Percentiles rank a stretch among this genome's conserved stretches.
Evolutionary conservation across 1,140 invertebrate species (phyloP).

Genomic region (Ganaspis sp.): DNA sequence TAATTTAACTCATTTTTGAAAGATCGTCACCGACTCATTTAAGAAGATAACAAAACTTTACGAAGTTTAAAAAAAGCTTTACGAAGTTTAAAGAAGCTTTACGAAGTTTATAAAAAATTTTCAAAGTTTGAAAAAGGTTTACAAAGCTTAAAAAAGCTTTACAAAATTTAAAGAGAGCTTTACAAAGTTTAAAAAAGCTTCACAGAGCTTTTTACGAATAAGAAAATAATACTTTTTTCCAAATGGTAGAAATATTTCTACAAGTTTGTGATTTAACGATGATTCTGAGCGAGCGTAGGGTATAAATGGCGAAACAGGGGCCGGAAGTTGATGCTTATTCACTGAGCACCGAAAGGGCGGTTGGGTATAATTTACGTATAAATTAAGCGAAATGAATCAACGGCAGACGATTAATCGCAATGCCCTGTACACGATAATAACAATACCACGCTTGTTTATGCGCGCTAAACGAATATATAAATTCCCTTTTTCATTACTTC

Average conservation of each 20-base stretch:
- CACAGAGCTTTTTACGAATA: no score
- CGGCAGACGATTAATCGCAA: constrained; percentile 70
- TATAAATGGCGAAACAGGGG: constrained; percentile 62
- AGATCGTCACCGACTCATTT: no score
- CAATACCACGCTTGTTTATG: constrained; percentile 57
- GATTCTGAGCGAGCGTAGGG: constrained; percentile 58
- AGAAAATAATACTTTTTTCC: background rate
- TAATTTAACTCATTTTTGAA: no score
- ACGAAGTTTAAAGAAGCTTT: no score
- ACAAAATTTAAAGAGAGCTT: no score
- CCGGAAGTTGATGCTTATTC: constrained; percentile 75
- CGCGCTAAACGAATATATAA: constrained; percentile 63
- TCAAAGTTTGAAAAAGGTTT: no score
- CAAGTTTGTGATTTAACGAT: constrained; percentile 25
- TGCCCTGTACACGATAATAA: constrained; percentile 60
- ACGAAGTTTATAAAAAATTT: no score
- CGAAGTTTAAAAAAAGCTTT: no score
- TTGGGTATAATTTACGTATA: constrained; percentile 65
- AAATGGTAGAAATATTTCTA: constrained; percentile 1
- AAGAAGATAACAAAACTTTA: no score
- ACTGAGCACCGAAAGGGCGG: constrained; percentile 71
- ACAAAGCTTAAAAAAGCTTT: no score
- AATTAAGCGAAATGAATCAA: constrained; percentile 66
- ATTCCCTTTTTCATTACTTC: constrained; percentile 69
- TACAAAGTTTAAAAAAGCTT: no score